Conservation (phyloP, 2,113 vertebrate species). For the Callaeas wilsoni region DNA sequence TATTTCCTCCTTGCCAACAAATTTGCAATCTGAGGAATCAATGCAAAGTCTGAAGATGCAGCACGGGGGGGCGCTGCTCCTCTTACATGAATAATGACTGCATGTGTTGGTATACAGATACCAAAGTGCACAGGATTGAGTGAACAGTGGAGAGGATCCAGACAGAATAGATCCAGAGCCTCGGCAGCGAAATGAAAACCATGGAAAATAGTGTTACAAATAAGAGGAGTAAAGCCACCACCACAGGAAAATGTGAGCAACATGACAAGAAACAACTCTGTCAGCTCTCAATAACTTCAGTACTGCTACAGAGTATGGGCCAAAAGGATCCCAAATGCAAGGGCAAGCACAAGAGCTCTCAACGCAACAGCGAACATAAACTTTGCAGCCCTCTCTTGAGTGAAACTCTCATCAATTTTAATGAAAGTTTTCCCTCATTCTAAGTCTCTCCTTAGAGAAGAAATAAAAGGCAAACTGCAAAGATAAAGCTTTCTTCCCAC, state of each 20-base stretch:
- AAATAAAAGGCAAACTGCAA: background rate
- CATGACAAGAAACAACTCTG: rapidly evolving
- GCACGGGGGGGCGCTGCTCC: background rate
- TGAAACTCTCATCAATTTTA: background rate
- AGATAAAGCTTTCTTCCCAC: background rate
- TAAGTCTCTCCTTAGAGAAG: background rate
- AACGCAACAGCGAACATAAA: background rate
- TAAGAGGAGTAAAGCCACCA: background rate
- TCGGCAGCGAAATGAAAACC: background rate
- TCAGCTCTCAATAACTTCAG: background rate
- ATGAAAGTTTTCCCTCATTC: background rate
- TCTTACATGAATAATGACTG: background rate
- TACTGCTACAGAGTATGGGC: background rate
- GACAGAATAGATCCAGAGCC: background rate
- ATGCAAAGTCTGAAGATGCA: background rate
- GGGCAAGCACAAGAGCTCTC: background rate
- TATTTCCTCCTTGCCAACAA: background rate
- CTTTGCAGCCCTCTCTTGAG: background rate
- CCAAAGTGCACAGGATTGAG: background rate
- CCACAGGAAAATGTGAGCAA: background rate
- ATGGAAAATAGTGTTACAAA: background rate
- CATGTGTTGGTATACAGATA: background rate
- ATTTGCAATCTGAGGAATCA: background rate
- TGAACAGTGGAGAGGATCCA: background rate
- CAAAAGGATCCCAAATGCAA: background rate